Base-by-base conservation (phyloP, 2,888 invertebrate species). In the Isoperla grammatica region DNA sequence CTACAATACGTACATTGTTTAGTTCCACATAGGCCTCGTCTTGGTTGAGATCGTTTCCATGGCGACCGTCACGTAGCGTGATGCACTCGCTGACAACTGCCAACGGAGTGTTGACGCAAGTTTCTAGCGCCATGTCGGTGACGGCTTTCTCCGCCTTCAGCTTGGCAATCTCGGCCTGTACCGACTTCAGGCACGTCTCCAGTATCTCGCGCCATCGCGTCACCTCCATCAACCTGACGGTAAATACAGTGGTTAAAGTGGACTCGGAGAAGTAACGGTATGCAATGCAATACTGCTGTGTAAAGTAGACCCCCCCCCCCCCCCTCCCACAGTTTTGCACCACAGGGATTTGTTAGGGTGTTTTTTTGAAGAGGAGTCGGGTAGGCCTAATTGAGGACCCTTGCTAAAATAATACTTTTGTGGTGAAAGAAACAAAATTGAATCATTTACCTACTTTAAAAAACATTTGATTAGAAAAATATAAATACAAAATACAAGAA, bases 1-100 rank as follows among this genome's bases (percentile, higher is more conserved):
- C 23, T 45, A 59, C 4, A 29, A 29, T 39, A 56, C 65, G 66
- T 70, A 83, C 84, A 73, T 85, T 88, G 72, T 88, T 88, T 57
- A 91, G 73, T 72, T 90, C 88, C 1, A 81, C 82, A 68, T 88
- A 87, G 46, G 85, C 87, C 57, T 87, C 84, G 71, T 91, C 91
- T 63, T 87, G 85, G 1, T 90, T 90, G 49, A 90, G 75, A 71
- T 91, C 90, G 0, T 82, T 75, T 5, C 84, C 84, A 59, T 84
- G 76, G 46, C 90, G 81, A n/a, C 85, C 81, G 68, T 90, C 89
- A 66, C 90, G 80, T 77, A 86, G 85, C 0, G 86, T 84, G 23
- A 90, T 78, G 67, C 89, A 88, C 69, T 89, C 87, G 0, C 84
- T 81, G 54, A 85, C 82, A 0, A 90, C 81, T 2, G 82, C 78